Conservation (phyloP, 37 sponge, comb jelly and placozoan genomes). For the Lycopodina hypogea region DNA sequence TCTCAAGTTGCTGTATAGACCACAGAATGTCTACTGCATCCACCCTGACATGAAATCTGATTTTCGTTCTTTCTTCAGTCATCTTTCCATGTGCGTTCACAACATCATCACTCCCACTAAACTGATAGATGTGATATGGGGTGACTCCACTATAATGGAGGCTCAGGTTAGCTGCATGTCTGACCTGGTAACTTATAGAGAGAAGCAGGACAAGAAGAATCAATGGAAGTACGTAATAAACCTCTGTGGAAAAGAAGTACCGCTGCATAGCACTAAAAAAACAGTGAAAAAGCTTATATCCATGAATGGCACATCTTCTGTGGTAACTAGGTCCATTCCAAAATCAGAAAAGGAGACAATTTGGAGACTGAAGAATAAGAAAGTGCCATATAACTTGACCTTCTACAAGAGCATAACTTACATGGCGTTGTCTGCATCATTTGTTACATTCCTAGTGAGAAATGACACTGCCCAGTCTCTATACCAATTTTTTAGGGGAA, state of each 20-base stretch:
- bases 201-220: background rate
- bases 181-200: slow-evolving; percentile 10
- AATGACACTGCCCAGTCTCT: background rate
- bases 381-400: slow-evolving; percentile 1
- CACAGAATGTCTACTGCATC: slow-evolving; percentile 41
- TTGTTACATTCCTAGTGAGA: background rate
- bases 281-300: slow-evolving; percentile 28
- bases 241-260: slow-evolving; percentile 57
- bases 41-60: slow-evolving; percentile 26
- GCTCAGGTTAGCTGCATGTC: slow-evolving; percentile 36
- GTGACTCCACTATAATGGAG: slow-evolving; percentile 15
- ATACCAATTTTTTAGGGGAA: background rate
- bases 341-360: background rate
- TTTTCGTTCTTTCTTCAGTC: background rate
- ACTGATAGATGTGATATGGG: slow-evolving; percentile 4
- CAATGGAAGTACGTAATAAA: slow-evolving; percentile 58
- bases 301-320: slow-evolving; percentile 18
- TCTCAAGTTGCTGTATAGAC: slow-evolving; percentile 25
- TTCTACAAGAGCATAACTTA: slow-evolving; percentile 20
- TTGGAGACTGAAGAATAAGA: background rate
- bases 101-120: slow-evolving; percentile 27
- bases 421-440: slow-evolving; percentile 2
- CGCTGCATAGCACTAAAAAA: slow-evolving; percentile 52
- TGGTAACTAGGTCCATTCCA: background rate
- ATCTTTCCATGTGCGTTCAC: slow-evolving; percentile 20